Base-by-base conservation (phyloP, 2,113 vertebrate species). In the Asarcornis scutulata region DNA sequence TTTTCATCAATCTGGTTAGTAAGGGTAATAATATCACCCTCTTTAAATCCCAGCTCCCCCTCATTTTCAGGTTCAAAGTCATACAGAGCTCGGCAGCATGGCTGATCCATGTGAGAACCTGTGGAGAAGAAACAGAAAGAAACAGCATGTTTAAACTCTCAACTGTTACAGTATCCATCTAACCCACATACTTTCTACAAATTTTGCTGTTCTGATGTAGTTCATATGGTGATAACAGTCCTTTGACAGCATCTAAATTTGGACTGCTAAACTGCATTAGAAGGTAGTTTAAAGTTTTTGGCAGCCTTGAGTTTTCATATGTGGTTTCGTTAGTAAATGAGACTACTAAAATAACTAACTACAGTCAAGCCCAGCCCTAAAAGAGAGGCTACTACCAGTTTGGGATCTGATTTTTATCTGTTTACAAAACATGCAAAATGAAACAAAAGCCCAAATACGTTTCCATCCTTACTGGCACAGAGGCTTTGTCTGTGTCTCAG, bases 1-100 rank as follows among this genome's bases (percentile, higher is more conserved):
- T 99, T 99, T 82, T 99, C 99, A 87, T 99, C 99, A 83, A 99
- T 99, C 95, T 99, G 99, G 94, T 99, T 99, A 97, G 99, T 99
- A 91, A 99, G 98, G 68, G 99, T 99, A 98, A 99, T 99, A 97
- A 99, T 95, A 83, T 99, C 99, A 32, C 99, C 99, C 95, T 99
- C 99, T 96, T 99, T 99, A 98, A 99, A 99, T 89, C 99, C 99
- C 95, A 99, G 96, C 93, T 99, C 99, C 32, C 99, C 99, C 97
- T 99, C 99, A 38, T 99, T 99, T 98, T 99, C 99, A 2, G 99
- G 99, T 95, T 99, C 99, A 67, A 99, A 99, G 97, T 99, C 99
- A 62, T 99, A 99, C 64, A 99, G 98, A 26, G 99, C 98, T 73
- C 99, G 98, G 97, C 99, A 99, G 97, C 99, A 99, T 8, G 99